phyloP scores from a whole-genome alignment of 2,888 invertebrate genomes.

The Sarcophaga carnaria region DNA sequence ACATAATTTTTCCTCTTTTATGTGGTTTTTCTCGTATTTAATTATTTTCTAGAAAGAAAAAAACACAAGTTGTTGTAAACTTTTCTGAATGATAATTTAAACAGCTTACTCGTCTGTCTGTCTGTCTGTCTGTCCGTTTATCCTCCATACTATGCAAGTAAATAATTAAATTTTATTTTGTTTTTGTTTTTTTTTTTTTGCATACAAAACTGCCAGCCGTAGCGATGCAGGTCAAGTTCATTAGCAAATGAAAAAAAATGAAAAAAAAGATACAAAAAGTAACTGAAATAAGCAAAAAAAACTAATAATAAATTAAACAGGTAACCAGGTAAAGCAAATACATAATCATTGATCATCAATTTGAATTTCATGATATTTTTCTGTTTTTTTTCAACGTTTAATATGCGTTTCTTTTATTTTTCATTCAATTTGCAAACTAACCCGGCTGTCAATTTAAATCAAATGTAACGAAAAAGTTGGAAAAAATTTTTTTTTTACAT shows the following conservation, averaged over 20 bases:
- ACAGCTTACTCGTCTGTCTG: background rate
- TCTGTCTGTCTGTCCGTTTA: background rate
- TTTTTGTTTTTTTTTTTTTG: background rate
- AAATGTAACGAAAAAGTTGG: background rate
- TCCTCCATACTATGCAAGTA: background rate
- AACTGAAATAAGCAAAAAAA: background rate
- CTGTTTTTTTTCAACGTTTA: background rate
- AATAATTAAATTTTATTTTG: background rate
- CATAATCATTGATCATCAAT: conserved; percentile 37
- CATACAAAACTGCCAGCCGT: conserved; percentile 18
- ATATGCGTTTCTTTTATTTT: background rate
- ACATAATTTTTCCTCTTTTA: background rate
- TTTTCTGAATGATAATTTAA: background rate
- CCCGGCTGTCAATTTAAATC: background rate
- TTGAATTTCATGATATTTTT: background rate
- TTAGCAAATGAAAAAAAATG: conserved; percentile 23
- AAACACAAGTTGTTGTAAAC: background rate
- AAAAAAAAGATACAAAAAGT: background rate
- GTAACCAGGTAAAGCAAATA: conserved; percentile 20
- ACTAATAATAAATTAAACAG: conserved; percentile 26
- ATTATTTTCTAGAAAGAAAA: background rate
- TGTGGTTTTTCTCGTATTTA: background rate
- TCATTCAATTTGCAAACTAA: background rate
- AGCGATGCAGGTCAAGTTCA: conserved; percentile 59
- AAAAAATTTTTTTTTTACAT: too few relatives aligned